Base-by-base conservation (phyloP, 2,888 invertebrate species). In the Mesorhabditis sp. region DNA sequence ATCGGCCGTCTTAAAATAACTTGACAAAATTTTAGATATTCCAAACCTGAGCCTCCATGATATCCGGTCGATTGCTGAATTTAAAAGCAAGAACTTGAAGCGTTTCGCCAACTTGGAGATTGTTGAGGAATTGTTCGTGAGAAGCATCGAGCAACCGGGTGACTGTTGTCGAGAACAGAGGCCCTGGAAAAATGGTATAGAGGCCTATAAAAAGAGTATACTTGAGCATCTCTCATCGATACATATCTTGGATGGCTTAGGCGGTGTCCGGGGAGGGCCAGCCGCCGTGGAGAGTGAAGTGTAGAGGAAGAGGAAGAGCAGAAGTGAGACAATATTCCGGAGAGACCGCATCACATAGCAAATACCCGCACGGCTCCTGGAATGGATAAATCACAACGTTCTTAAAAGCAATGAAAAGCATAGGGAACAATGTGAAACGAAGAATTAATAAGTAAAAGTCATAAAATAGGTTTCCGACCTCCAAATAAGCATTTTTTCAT, bases 21-120 rank as follows among this genome's bases (percentile, higher is more conserved):
- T 50, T 13, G 1, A 50, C n/a, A 62, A 5, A 63, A 63, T 4
- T 61, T 13, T 61, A 10, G 41, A 63, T 5, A 65, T 65, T 45
- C 61, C n/a, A 50, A 13, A 50, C n/a, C 64, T 68, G 68, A 71
- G 74, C 78, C 61, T 80, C 80, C 73, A 75, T 76, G 45, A 80
- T 76, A 70, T 80, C 80, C 6, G 69, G 62, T 66, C 80, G 73
- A 72, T 80, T 77, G 65, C 78, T 78, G 68, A 76, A 80, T 65
- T 80, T 80, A 45, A 80, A 71, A 61, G 76, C 76, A 15, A 74
- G 66, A 28, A 80, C 73, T 50, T 50, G 58, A 50, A 50, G 0
- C 58, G 7, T n/a, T 0, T 50, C 58, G 58, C 58, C n/a, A 13
- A 13, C 58, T 50, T 50, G 7, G 58, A 50, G 58, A 13, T n/a